Evolutionary conservation across 2,113 vertebrate species (phyloP), one percentile per base, ranked within the genome.

Genomic region (Atherinomorus stipes): DNA sequence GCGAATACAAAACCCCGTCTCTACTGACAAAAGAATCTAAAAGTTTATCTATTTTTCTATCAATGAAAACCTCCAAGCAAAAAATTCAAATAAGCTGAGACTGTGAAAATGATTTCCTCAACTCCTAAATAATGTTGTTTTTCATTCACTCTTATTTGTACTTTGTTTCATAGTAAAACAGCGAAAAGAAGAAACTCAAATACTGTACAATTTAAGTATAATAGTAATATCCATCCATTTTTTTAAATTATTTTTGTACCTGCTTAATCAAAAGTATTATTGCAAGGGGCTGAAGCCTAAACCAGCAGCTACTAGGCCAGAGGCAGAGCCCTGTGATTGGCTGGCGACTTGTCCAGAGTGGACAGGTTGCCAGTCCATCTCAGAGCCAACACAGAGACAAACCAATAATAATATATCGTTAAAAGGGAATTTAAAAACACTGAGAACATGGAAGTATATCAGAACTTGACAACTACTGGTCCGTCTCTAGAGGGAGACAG

Each of bases 401-500:
- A 34, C 31, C 9, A 47, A 15, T 47, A 16, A 1, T 16, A 47
- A 15, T 19, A 15, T 47, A 45, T 45, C n/a, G n/a, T n/a, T n/a
- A 19, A 45, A 4, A 16, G 16, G 2, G 6, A 45, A 45, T 19
- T 18, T n/a, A 22, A 15, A 6, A 13, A 5, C 56, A 21, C 2
- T 3, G 4, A 38, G 7, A 38, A 21, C 4, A 38, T 15, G 1
- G 4, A 21, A 28, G 16, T 56, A 1, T 10, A 11, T 19, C 2
- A 12, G 8, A 4, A 1, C 11, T 70, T 11, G 2, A 51, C 18
- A 58, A 25, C 54, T 12, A 7, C 16, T 21, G 0, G 0, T 34
- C 71, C 28, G 56, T 38, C 78, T 70, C 54, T 62, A 73, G 76
- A 63, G 59, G 72, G 84, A 69, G 68, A 53, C 68, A 86, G 15